Evolutionary conservation across 2,797 vertebrate species (phyloP).

Genomic region (Brachyalestes nurse): DNA sequence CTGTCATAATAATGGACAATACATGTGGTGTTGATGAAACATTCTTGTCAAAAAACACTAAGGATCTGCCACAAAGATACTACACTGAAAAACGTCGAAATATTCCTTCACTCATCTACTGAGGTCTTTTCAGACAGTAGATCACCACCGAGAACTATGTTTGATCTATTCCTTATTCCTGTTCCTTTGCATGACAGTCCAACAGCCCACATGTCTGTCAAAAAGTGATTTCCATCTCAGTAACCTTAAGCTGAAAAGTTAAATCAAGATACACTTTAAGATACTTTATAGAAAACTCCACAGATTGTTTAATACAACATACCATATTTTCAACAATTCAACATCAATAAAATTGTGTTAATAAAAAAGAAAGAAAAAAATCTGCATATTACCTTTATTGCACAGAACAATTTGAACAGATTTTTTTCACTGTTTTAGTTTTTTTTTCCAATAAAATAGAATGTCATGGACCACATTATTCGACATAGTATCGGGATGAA

Average conservation of each 20-base stretch:
- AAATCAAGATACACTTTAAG: constrained; percentile 46
- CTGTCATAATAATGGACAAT: no score
- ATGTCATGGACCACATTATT: constrained; percentile 80
- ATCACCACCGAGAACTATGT: background rate
- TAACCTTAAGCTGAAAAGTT: background rate
- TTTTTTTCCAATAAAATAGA: constrained; percentile 75
- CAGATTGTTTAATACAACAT: constrained; percentile 89
- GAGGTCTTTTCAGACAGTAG: background rate
- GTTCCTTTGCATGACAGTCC: background rate
- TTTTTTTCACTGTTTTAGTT: constrained; percentile 64
- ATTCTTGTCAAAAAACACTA: no score
- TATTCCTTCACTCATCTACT: background rate
- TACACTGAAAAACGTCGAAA: no score
- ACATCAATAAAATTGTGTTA: constrained; percentile 84
- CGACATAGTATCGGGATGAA: constrained; percentile 76
- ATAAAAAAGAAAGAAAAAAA: constrained; percentile 78
- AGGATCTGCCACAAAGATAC: no score
- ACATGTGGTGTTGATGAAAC: no score
- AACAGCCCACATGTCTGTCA: background rate
- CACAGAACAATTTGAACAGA: constrained; percentile 86
- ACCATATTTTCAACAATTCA: constrained; percentile 87
- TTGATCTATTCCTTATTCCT: background rate
- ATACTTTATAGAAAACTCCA: constrained; percentile 74
- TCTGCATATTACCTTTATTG: constrained; percentile 89
- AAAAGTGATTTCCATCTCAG: background rate